phyloP scores from a whole-genome alignment of 2,113 vertebrate species.

The Hylia prasina region DNA sequence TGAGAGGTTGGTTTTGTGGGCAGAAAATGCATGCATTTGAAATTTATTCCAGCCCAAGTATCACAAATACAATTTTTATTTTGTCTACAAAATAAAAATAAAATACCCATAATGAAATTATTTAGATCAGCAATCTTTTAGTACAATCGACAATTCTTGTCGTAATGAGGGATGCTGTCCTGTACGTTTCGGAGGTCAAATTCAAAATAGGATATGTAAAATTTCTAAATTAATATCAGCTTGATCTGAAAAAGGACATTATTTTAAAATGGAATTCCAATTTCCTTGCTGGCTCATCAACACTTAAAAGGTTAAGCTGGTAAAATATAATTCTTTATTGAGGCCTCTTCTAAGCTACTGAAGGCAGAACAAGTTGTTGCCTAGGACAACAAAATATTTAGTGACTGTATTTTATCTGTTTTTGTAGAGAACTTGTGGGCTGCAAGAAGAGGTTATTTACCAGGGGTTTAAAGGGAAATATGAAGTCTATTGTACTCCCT shows the following conservation, averaged over 20 bases:
- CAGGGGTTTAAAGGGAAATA: background rate
- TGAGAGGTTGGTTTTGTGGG: background rate
- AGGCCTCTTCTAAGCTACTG: background rate
- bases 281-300: background rate
- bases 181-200: background rate
- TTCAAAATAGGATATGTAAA: background rate
- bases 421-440: background rate
- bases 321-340: background rate
- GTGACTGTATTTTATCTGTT: conserved; percentile 6
- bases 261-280: background rate
- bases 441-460: background rate
- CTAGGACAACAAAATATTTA: conserved; percentile 57
- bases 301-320: conserved; percentile 4
- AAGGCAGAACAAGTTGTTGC: conserved; percentile 56
- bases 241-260: background rate
- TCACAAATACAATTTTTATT: background rate
- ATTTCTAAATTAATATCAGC: background rate
- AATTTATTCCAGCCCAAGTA: background rate
- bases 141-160: background rate
- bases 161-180: background rate
- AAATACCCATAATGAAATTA: background rate
- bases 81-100: background rate
- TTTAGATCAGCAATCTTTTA: background rate
- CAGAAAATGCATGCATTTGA: background rate
- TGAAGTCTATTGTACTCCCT: background rate